Evolutionary conservation across 2,888 invertebrate species (phyloP).

Genomic region (Melanargia galathea): DNA sequence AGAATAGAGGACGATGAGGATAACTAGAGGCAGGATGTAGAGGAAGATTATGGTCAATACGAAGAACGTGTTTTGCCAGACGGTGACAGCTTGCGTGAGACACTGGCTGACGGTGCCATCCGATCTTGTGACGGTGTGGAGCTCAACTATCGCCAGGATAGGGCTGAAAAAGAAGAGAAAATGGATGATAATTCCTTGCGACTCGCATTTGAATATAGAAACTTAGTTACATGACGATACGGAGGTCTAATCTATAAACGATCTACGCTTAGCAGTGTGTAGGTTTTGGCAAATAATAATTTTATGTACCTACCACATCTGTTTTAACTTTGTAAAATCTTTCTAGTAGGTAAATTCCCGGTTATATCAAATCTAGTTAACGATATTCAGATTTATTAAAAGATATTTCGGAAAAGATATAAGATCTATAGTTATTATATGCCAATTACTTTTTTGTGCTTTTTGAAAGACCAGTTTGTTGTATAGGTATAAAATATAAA

Average conservation of each 20-base stretch:
- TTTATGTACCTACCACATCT: background rate
- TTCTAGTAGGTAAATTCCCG: too few relatives aligned
- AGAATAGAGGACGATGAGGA: conserved; percentile 90
- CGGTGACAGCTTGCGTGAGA: conserved; percentile 88
- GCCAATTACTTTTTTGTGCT: background rate
- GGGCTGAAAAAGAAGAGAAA: conserved; percentile 86
- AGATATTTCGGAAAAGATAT: too few relatives aligned
- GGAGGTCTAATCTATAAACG: conserved; percentile 13
- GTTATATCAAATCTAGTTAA: too few relatives aligned
- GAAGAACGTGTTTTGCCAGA: conserved; percentile 90
- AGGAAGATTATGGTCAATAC: conserved; percentile 89
- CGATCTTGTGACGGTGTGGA: conserved; percentile 85
- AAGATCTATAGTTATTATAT: background rate
- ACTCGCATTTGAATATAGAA: background rate
- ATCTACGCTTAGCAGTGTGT: background rate
- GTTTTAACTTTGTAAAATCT: too few relatives aligned
- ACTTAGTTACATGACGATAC: background rate
- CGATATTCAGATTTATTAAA: too few relatives aligned
- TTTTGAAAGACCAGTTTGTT: background rate
- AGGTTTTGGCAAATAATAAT: conserved; percentile 14
- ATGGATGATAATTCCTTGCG: conserved; percentile 27
- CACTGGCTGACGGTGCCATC: conserved; percentile 89
- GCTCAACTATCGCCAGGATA: conserved; percentile 89
- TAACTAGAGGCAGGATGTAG: conserved; percentile 90
- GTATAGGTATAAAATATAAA: background rate